Evolutionary conservation across 2,113 vertebrate genomes (phyloP), one percentile per base, ranked within the genome.

Genomic region (Equus przewalskii): DNA sequence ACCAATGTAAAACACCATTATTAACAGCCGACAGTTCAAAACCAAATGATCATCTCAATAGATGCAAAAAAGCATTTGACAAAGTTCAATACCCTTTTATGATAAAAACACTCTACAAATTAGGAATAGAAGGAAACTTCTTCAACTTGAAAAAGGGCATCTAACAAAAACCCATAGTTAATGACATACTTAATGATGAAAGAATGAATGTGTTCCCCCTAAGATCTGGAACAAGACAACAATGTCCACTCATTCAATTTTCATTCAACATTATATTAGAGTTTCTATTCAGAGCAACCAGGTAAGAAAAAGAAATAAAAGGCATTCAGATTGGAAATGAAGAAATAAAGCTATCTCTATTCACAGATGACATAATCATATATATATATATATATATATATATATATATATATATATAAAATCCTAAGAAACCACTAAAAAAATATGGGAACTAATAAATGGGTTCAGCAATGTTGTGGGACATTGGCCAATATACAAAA

Each of bases 1-100:
- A 82, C 26, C 70, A 62, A 26, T 54, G 46, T 65, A 75, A 83
- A 56, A 75, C 9, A 64, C 46, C 11, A 67, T 49, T 49, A 65
- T 75, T 83, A 78, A 95, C 30, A 85, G 33, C 62, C 60, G 60
- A 75, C 65, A n/a, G n/a, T 36, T 90, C 51, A 69, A 83, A 85
- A 60, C 12, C 36, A 78, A 75, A 78, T 30, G 21, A 60, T 64
- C 14, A 69, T 84, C 46, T 76, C 8, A 51, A 85, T 15, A 78
- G 9, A 51, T 62, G 41, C 65, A 72, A 51, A 85, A 90, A 41
- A 60, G 19, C 18, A 51, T 69, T 60, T 83, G 87, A 75, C 16
- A 83, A 83, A 75, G 11, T 75, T 22, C 51, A 64, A 46, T 41
- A 70, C 2, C 44, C 6, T 69, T 78, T 69, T 44, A n/a, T 69